Evolutionary conservation across 2,113 vertebrate genomes (phyloP), one percentile per base, ranked within the genome.

Genomic region (Urocitellus parryii): DNA sequence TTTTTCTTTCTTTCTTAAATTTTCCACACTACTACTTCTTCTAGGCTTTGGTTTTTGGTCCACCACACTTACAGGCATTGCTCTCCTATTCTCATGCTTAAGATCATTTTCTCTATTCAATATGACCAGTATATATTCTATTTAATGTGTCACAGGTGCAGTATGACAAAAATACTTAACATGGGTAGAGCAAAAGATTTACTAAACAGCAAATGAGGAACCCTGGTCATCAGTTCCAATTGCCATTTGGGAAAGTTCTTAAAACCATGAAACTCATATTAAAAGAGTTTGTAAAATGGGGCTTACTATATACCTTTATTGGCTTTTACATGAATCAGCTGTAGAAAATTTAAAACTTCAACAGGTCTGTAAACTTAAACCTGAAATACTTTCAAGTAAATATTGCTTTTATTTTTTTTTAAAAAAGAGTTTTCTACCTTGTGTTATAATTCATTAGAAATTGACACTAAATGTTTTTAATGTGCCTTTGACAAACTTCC

Each of bases 391-490:
- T 61, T 37, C 17, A 63, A 58, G 8, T 82, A 27, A 83, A 39
- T 88, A 76, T 53, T 68, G 3, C 6, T 83, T 93, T 90, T 29
- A 29, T 20, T 86, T 93, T 90, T 29, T 25, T 20, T 76, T 20
- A 51, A 85, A 85, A 51, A 48, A 48, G 61, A 53, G 14, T 37
- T 80, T 91, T 89, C 18, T 80, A n/a, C 5, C 24, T 81, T 73
- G 9, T 68, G 51, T 10, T 79, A 1, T 20, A 48, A 27, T 79
- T 72, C 34, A 82, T 73, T 78, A 68, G 18, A 65, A 95, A 56
- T 45, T 24, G 45, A 73, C 61, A 90, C 81, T 90, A 87, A 83
- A 70, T 81, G 1, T 90, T 95, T 90, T 94, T 42, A 34, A 45
- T 32, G 91, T 85, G 8, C 1, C 14, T 93, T 88, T 81, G 29